Percentiles rank a stretch among this genome's conserved stretches.
Evolutionary conservation across 2,888 invertebrate genomes (phyloP).

Genomic region (Coremacera marginata): DNA sequence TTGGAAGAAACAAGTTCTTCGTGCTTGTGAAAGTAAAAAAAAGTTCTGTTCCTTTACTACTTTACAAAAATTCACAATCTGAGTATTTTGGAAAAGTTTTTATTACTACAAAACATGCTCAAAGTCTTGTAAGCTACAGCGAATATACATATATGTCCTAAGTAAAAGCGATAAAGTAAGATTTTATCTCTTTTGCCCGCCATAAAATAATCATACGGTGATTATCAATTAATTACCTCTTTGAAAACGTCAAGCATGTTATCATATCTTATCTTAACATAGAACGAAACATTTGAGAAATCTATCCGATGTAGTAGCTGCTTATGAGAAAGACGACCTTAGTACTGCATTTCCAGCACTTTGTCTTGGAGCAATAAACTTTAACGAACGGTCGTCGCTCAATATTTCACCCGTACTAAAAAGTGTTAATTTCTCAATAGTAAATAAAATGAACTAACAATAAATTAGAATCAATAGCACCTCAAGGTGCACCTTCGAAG

Average conservation of each 20-base stretch:
- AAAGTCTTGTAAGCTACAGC: too few relatives aligned
- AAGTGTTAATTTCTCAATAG: not conserved
- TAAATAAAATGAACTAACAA: not conserved
- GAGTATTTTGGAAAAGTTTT: too few relatives aligned
- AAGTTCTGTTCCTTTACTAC: too few relatives aligned
- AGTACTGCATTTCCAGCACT: too few relatives aligned
- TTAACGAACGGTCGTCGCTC: not conserved
- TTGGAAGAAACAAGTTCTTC: too few relatives aligned
- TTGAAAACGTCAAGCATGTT: not conserved
- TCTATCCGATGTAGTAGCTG: too few relatives aligned
- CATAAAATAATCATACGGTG: slow-evolving; percentile 10
- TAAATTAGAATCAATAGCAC: not conserved
- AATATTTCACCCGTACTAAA: not conserved
- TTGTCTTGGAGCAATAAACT: not conserved
- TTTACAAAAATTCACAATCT: too few relatives aligned
- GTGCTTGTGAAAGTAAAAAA: too few relatives aligned
- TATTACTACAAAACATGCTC: too few relatives aligned
- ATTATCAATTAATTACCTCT: slow-evolving; percentile 20
- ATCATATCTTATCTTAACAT: not conserved
- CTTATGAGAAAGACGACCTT: too few relatives aligned
- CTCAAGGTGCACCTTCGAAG: not conserved
- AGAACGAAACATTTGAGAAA: not conserved
- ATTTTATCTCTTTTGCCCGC: not conserved
- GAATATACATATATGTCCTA: too few relatives aligned
- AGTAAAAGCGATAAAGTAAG: too few relatives aligned